Percentiles rank a stretch among this genome's conserved stretches.
Conservation (phyloP, 2,888 invertebrate genomes). For the Uloborus plumipes region DNA sequence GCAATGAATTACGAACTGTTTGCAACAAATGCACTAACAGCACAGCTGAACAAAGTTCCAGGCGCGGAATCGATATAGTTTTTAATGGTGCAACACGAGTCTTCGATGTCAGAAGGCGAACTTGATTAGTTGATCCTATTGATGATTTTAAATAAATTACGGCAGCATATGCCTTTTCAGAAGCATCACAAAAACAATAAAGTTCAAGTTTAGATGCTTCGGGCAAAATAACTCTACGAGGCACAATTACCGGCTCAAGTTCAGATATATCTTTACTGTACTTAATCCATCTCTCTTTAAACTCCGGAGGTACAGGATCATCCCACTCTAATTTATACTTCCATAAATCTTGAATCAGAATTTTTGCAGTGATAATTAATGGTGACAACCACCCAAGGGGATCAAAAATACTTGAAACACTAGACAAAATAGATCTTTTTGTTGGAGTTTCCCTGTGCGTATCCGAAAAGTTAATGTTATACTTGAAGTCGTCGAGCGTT, state of each 20-base stretch:
- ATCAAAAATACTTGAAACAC: conserved; percentile 11
- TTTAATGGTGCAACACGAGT: background rate
- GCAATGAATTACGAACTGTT: background rate
- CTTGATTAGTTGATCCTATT: background rate
- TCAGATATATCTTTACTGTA: background rate
- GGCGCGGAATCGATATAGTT: background rate
- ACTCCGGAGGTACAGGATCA: background rate
- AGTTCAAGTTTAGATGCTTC: background rate
- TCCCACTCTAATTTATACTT: background rate
- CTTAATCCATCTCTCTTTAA: background rate
- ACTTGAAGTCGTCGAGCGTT: background rate
- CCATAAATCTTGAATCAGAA: conserved; percentile 20
- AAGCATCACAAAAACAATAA: conserved; percentile 15
- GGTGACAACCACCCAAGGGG: conserved; percentile 1
- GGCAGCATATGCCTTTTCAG: conserved; percentile 7
- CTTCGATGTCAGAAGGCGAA: background rate
- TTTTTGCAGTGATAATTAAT: conserved; percentile 10
- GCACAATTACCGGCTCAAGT: background rate
- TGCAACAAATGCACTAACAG: background rate
- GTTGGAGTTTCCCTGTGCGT: background rate
- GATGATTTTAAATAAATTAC: conserved; percentile 3
- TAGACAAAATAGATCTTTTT: conserved; percentile 1
- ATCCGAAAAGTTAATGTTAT: background rate
- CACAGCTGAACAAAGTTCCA: background rate
- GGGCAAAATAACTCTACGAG: background rate